Conservation (phyloP, 2,797 vertebrate genomes). For the Muraenolepis orangiensis region DNA sequence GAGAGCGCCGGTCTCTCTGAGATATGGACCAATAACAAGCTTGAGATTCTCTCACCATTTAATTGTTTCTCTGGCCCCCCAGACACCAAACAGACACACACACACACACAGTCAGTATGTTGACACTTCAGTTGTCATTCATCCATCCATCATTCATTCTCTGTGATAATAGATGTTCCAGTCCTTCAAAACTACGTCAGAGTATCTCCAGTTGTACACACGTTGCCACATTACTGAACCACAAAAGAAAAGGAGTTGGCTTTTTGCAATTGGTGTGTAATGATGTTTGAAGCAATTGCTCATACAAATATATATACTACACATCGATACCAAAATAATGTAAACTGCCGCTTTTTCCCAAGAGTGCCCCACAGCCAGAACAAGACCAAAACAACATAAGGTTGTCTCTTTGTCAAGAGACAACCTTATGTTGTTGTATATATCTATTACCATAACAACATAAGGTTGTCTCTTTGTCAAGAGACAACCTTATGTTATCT, state of each 20-base stretch:
- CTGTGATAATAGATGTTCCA: neutral
- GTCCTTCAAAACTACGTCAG: neutral
- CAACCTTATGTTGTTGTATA: no score
- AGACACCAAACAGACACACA: neutral
- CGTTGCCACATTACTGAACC: neutral
- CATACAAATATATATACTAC: no score
- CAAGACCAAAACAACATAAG: no score
- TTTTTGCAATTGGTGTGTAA: neutral
- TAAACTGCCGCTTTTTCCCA: no score
- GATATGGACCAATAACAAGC: neutral
- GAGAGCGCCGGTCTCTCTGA: neutral
- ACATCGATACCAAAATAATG: no score
- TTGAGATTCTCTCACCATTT: neutral
- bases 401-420: neutral
- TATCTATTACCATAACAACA: no score
- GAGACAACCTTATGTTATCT: neutral
- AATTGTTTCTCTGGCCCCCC: neutral
- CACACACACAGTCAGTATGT: neutral
- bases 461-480: neutral
- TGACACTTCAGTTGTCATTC: neutral
- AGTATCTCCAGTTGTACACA: neutral
- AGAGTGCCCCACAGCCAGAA: no score
- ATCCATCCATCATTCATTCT: neutral
- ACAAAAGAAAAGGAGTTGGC: neutral
- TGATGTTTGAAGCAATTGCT: neutral